Evolutionary conservation across 1,140 invertebrate species (phyloP), one percentile per base, ranked within the genome.

Genomic region (Triops longicaudatus): DNA sequence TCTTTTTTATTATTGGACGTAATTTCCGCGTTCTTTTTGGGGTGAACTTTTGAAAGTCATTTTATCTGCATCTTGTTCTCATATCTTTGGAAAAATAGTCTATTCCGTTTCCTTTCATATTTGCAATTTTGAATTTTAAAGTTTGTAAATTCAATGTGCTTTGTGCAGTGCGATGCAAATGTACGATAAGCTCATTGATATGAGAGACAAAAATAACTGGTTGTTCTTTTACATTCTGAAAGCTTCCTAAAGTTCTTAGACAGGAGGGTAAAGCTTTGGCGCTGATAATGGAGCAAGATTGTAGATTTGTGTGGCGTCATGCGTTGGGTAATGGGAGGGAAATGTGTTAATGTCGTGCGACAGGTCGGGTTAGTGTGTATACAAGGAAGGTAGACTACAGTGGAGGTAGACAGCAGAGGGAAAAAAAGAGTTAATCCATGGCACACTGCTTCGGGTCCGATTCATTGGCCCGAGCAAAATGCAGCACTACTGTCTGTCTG

Each of bases 311-410:
- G 50, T 63, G 14, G 22, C 50, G 50, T 63, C 50, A 63, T 63
- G 50, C 22, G 50, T 17, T 63, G n/a, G 50, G 14, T 63, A 63
- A 63, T 63, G 50, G 50, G 22, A 63, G 50, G 50, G 50, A 63
- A 63, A 63, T 22, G 50, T 17, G 50, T 63, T 63, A 63, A 63
- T 63, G 50, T 63, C 50, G 50, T 63, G 50, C 22, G 50, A 63
- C 50, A 63, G 50, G 50, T 63, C 50, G 22, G 17, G 17, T 63
- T 37, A 37, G 31, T 63, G 50, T 9, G 22, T 63, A 6, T 63
- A 9, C 50, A 63, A n/a, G 50, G 14, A 17, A 22, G 14, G 22
- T 9, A n/a, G n/a, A n/a, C n/a, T n/a, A 63, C 31, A 63, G n/a
- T 17, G 3, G 6, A 12, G 50, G 5, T 6, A 63, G 22, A n/a